Base-by-base conservation (phyloP, 2,797 vertebrate species). In the Artibeus jamaicensis region DNA sequence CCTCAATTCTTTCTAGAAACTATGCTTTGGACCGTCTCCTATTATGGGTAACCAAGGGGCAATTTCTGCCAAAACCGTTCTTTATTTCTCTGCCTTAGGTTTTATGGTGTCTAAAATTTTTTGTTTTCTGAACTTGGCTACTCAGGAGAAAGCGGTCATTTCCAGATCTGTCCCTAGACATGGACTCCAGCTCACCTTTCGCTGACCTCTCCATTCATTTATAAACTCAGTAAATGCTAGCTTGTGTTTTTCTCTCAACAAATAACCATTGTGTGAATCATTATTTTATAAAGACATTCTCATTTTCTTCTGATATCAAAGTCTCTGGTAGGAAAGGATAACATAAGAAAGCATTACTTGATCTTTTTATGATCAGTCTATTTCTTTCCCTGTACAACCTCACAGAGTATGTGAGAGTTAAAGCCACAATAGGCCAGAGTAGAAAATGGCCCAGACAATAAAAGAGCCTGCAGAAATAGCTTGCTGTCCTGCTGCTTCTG, bases 391-490 rank as follows among this genome's bases (percentile, higher is more conserved):
- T 24, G 14, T 73, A 46, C 34, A 26, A 44, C 26, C 59, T 96
- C 53, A 57, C 39, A 79, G 53, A 90, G 8, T 65, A 5, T 50
- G 2, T 57, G 85, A 93, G 86, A 92, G 93, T 95, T 97, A 97
- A 97, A 95, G 29, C 84, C 46, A 93, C 73, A 85, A 65, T 70
- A 95, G 59, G 77, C 15, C 32, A 65, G 19, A 74, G 39, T 46
- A 65, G 70, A 94, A 96, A 93, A 85, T 76, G 34, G 42, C 67
- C 90, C 19, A 53, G 14, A 89, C n/a, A 91, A 95, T 93, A 84
- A 94, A 89, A 86, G 74, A 74, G 8, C 57, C 78, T 84, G 86
- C 71, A 93, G 94, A 95, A 97, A 98, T 81, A 97, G 37, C 83
- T 94, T 73, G 22, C 77, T 95, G 67, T 46, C 78, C 74, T 91